These are phyloP conservation scores for Lasioglossum vierecki DNA, from an alignment of 2,888 invertebrate species.

Conservation along the genomic window DNA sequence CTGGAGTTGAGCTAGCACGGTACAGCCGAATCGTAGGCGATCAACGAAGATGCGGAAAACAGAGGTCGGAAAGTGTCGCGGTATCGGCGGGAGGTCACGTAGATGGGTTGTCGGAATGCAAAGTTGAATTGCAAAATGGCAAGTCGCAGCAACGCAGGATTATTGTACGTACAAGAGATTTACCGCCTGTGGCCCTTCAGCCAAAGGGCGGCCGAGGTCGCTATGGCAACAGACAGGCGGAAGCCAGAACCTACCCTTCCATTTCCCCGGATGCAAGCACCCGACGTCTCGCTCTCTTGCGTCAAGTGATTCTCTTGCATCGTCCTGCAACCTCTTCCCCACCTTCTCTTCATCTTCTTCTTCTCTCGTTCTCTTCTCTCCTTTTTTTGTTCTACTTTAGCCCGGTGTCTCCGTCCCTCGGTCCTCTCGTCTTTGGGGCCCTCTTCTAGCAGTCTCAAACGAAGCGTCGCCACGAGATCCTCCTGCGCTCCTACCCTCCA, in stretches of 20 bases:
- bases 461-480: slow-evolving; percentile 32
- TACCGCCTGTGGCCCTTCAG: slow-evolving; percentile 79
- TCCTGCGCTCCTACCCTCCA: slow-evolving; percentile 24
- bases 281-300: slow-evolving; percentile 73
- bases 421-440: slow-evolving; percentile 36
- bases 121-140: slow-evolving; percentile 77
- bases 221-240: slow-evolving; percentile 81
- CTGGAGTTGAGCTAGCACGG: neutral
- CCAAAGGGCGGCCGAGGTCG: slow-evolving; percentile 78
- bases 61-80: slow-evolving; percentile 34
- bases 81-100: slow-evolving; percentile 38
- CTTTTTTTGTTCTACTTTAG: slow-evolving; percentile 47
- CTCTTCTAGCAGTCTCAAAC: slow-evolving; percentile 55
- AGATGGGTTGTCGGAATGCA: slow-evolving; percentile 29
- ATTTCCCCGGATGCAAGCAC: slow-evolving; percentile 74
- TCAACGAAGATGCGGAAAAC: neutral
- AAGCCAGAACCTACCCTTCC: slow-evolving; percentile 77
- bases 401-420: slow-evolving; percentile 43
- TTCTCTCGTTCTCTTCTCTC: slow-evolving; percentile 37
- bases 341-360: slow-evolving; percentile 25
- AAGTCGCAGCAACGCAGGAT: slow-evolving; percentile 75
- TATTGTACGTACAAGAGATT: slow-evolving; percentile 82
- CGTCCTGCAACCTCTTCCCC: slow-evolving; percentile 61
- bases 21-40: neutral
- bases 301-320: slow-evolving; percentile 78